Conservation (phyloP, 1,140 invertebrate genomes). For the Dolichoris vasculosae region DNA sequence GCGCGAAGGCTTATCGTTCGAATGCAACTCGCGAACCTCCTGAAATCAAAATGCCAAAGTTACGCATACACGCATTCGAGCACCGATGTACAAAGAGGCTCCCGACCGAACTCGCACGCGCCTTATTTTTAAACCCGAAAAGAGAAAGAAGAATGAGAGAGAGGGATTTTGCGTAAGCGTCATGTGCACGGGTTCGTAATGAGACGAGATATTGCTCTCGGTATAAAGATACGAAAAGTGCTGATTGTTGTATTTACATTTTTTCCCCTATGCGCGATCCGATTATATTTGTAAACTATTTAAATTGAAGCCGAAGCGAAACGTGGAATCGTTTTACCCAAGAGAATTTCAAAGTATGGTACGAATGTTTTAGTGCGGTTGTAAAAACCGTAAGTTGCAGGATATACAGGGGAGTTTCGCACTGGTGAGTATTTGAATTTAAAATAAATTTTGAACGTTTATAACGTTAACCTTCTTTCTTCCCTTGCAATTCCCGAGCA, state of each 20-base stretch:
- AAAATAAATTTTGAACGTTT: not conserved
- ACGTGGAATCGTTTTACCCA: not conserved
- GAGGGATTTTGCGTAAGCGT: constrained; percentile 8
- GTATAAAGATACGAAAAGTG: not conserved
- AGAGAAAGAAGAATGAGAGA: not conserved
- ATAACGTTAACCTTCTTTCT: too few species aligned
- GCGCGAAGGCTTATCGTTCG: not conserved
- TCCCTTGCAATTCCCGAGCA: too few species aligned
- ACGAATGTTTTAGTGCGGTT: not conserved
- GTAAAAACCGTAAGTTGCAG: not conserved
- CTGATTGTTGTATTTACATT: not conserved
- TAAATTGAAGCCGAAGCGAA: not conserved
- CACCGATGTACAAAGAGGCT: not conserved
- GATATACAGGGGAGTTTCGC: too few species aligned
- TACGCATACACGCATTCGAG: not conserved
- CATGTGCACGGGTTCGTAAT: not conserved
- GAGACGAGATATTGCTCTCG: constrained; percentile 9
- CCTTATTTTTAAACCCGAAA: constrained; percentile 16
- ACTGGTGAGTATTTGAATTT: not conserved
- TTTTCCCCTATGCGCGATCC: not conserved
- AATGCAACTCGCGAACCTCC: not conserved
- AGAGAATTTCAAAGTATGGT: not conserved
- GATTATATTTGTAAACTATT: not conserved
- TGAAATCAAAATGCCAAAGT: not conserved
- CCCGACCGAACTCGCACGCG: not conserved